phyloP scores from a whole-genome alignment of 2,113 vertebrate species.

The Leptobrachium ailaonicum region DNA sequence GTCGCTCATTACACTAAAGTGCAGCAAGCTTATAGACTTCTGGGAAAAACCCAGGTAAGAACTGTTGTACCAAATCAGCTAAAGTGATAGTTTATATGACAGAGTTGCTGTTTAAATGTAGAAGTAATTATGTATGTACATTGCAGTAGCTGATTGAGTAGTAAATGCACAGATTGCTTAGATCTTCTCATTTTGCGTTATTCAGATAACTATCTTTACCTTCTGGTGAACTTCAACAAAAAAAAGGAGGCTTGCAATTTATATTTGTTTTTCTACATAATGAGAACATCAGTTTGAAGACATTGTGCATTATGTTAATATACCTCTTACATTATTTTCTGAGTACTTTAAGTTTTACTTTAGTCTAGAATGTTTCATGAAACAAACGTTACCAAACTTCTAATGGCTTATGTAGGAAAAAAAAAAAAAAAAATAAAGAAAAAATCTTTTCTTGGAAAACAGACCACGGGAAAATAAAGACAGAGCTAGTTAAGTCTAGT shows the following conservation, averaged over 20 bases:
- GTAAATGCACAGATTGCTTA: no score
- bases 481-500: background rate
- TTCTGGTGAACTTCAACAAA: background rate
- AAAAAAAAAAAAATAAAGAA: background rate
- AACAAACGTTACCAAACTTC: background rate
- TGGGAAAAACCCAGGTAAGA: slow-evolving; percentile 96
- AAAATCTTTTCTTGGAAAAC: background rate
- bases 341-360: slow-evolving; percentile 8
- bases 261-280: background rate
- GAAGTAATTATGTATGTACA: no score
- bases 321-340: background rate
- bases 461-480: background rate
- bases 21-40: slow-evolving; percentile 91
- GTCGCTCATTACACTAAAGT: slow-evolving; percentile 93
- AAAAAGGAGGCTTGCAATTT: background rate
- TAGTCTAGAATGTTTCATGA: background rate
- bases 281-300: background rate
- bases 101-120: no score
- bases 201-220: no score
- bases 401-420: background rate
- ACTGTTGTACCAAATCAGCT: background rate
- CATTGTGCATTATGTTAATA: background rate
- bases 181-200: no score
- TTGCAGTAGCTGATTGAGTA: no score
- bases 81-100: no score